phyloP scores from a whole-genome alignment of 2,113 vertebrate species.

The Callithrix jacchus region DNA sequence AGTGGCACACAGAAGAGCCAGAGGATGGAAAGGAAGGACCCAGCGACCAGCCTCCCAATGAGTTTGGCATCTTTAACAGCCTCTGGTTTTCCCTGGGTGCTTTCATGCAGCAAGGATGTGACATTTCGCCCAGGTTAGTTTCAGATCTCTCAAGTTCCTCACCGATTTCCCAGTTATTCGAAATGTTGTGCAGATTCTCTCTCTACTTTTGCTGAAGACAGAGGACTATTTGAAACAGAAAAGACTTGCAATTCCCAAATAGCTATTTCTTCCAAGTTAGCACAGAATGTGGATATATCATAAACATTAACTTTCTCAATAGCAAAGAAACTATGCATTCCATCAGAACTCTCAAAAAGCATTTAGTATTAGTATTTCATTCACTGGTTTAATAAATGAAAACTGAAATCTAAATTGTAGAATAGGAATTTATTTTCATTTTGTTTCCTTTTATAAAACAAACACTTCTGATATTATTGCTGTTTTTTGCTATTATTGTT shows the following conservation, averaged over 20 bases:
- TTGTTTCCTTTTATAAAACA: constrained; percentile 1
- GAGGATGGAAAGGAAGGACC: constrained; percentile 96
- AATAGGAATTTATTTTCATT: not conserved
- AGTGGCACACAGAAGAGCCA: constrained; percentile 98
- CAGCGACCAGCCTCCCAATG: constrained; percentile 97
- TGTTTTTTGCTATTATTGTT: not conserved
- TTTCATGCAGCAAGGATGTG: constrained; percentile 99
- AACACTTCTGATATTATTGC: not conserved
- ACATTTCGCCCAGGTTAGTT: constrained; percentile 98
- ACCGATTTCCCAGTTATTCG: not conserved
- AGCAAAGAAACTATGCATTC: not conserved
- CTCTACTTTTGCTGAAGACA: not conserved
- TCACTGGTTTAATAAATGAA: not conserved
- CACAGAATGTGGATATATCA: not conserved
- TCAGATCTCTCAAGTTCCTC: constrained; percentile 71
- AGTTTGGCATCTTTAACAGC: constrained; percentile 99
- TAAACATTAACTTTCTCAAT: not conserved
- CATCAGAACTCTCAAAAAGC: not conserved
- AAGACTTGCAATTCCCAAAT: not conserved
- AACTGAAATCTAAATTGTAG: constrained; percentile 10
- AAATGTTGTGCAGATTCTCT: not conserved
- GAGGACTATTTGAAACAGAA: not conserved
- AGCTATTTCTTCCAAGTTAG: not conserved
- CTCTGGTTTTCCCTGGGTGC: constrained; percentile 99
- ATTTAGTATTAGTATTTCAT: not conserved